Evolutionary conservation across 2,888 invertebrate genomes (phyloP), one percentile per base, ranked within the genome.

Genomic region (Bellardia bayeri): DNA sequence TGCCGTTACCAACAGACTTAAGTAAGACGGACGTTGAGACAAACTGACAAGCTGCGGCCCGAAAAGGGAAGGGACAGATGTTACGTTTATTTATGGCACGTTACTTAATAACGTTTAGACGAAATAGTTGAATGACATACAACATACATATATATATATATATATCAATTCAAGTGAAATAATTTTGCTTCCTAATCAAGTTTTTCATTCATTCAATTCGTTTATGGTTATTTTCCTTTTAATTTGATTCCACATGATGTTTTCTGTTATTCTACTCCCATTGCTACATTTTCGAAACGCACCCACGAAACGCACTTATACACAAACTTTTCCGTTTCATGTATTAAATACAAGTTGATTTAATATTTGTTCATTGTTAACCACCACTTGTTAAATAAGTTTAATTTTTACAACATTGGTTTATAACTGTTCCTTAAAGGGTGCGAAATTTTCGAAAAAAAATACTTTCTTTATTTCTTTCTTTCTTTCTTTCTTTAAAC

Each of bases 321-420:
- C 11, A 6, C 30, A 58, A 58, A 58, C 30, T 2, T 58, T 58
- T 1, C 13, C 58, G 11, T 58, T 58, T 11, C 5, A 58, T 58
- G 23, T 30, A 2, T 14, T 23, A 23, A 56, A 56, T 8, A 56
- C 30, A 56, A 23, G 2, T 56, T 56, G 0, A 0, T 2, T 54
- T 6, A 54, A n/a, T 23, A 30, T 16, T 30, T 56, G 56, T 56
- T 23, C 14, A 51, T 14, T 51, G 51, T 7, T 5, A 6, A 61
- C 14, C 61, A 61, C 5, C 14, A 61, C 14, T 61, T 61, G 61
- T 64, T 64, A 40, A 4, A 40, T 64, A 40, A 64, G n/a, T 64
- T 11, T 40, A 13, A 3, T n/a, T 40, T 40, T 58, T 30, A 51
- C 45, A 45, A 45, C 11, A 5, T 1, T n/a, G 51, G 3, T 14